Percentiles rank a stretch among this genome's conserved stretches.
Evolutionary conservation across 2,113 vertebrate genomes (phyloP).

Genomic region (Eudyptes chrysolophus): DNA sequence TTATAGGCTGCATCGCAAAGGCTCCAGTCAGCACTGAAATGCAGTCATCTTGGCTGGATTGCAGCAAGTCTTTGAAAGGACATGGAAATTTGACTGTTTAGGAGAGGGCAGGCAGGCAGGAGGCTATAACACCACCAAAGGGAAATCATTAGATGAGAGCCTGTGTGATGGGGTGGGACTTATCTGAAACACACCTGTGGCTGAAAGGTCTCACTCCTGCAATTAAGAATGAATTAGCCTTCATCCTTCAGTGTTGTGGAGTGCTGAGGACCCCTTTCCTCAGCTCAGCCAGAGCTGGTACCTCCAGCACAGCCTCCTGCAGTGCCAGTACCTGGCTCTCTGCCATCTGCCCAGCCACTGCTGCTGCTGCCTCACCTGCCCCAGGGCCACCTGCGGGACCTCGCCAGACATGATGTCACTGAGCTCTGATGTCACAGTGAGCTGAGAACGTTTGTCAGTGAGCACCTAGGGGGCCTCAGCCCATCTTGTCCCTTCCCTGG

Average conservation of each 20-base stretch:
- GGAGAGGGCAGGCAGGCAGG: background rate
- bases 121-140: background rate
- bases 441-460: background rate
- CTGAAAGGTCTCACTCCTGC: background rate
- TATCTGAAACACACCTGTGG: background rate
- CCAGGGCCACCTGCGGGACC: accelerated
- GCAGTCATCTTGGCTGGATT: slow-evolving; percentile 38
- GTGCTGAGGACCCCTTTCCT: background rate
- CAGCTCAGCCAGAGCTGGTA: background rate
- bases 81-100: background rate
- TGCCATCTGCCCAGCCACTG: background rate
- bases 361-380: background rate
- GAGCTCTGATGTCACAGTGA: background rate
- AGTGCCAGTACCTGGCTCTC: background rate
- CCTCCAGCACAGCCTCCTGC: background rate
- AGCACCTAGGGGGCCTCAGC: background rate
- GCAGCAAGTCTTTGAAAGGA: slow-evolving; percentile 40
- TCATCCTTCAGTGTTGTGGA: background rate
- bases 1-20: slow-evolving; percentile 25
- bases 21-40: slow-evolving; percentile 39
- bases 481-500: background rate
- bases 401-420: background rate
- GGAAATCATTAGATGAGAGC: background rate
- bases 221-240: background rate
- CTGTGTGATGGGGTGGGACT: background rate